A percentile compares a stretch with the other conserved stretches of the same genome.
Evolutionary conservation across 2,888 invertebrate genomes (phyloP).

Genomic region (Atherix ibis): DNA sequence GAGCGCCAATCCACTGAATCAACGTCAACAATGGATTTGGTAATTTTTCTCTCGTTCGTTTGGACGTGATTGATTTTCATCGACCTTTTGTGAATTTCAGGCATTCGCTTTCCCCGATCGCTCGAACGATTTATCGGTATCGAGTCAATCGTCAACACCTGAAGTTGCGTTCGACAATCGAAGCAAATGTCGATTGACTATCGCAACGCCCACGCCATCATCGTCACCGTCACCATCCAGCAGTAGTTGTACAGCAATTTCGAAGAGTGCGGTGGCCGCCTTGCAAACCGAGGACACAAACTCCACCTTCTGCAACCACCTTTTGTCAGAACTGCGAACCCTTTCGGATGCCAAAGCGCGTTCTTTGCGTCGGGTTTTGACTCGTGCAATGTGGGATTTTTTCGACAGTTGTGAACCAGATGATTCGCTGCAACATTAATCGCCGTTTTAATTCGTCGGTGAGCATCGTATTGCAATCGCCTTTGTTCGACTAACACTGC

Average conservation of each 20-base stretch:
- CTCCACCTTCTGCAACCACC: neutral
- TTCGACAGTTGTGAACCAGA: neutral
- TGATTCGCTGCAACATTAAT: neutral
- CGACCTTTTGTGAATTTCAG: neutral
- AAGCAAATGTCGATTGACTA: neutral
- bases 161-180: neutral
- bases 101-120: neutral
- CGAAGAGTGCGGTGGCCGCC: neutral
- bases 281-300: neutral
- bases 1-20: neutral
- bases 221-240: neutral
- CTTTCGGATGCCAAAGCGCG: neutral
- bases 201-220: neutral
- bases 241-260: neutral
- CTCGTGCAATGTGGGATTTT: neutral
- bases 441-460: neutral
- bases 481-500: too few relatives aligned
- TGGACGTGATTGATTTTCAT: neutral
- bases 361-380: neutral
- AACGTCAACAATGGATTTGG: neutral
- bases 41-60: neutral
- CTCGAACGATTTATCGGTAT: neutral
- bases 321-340: neutral
- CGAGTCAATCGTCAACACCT: neutral
- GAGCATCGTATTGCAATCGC: too few relatives aligned